Evolutionary conservation across 2,797 vertebrate species (phyloP).

Genomic region (Dermochelys coriacea): DNA sequence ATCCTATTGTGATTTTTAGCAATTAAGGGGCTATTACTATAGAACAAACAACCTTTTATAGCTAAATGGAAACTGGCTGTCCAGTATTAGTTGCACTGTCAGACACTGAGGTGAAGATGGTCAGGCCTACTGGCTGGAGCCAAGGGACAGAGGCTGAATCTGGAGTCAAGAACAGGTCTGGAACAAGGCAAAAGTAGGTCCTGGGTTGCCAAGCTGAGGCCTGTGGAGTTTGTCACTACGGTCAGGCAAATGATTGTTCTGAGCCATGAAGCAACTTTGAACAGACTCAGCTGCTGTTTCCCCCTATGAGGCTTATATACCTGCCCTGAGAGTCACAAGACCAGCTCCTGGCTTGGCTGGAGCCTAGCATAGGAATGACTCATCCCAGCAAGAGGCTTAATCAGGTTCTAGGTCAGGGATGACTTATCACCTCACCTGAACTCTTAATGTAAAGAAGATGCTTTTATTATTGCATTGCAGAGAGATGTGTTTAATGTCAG

Average conservation of each 20-base stretch:
- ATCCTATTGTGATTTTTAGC: background rate
- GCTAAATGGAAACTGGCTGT: background rate
- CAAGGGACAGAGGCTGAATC: background rate
- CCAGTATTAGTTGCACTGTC: background rate
- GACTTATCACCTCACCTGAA: too few relatives aligned
- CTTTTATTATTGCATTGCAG: background rate
- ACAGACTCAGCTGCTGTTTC: background rate
- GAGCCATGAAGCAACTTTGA: too few relatives aligned
- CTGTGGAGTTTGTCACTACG: background rate
- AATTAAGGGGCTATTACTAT: background rate
- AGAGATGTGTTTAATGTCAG: too few relatives aligned
- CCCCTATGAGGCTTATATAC: background rate
- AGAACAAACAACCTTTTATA: background rate
- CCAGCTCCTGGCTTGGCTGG: background rate
- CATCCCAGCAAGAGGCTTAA: too few relatives aligned
- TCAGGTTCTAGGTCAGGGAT: too few relatives aligned
- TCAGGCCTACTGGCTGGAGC: too few relatives aligned
- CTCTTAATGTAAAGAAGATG: background rate
- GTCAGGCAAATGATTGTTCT: background rate
- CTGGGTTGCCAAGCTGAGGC: background rate
- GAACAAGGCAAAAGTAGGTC: background rate
- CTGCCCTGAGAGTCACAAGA: background rate
- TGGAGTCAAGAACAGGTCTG: background rate
- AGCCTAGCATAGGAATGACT: background rate
- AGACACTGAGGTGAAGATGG: background rate